These are phyloP conservation scores for Enteromius fasciolatus DNA, from an alignment of 2,797 vertebrate species.

Conservation along the genomic window DNA sequence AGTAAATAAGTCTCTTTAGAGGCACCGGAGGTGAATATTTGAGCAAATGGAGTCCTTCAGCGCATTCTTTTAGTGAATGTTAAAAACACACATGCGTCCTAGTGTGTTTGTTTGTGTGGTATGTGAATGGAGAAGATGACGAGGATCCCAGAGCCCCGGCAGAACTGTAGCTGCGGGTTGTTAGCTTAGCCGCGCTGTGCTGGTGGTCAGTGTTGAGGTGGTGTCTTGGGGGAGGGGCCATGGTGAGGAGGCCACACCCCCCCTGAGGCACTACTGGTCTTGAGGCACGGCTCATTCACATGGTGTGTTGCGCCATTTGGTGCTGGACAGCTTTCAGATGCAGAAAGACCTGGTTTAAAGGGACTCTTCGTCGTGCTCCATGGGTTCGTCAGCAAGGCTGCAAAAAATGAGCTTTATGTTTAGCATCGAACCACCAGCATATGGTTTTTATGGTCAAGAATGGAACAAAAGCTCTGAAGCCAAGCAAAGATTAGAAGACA, in stretches of 20 bases:
- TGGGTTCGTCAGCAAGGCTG: conserved; percentile 62
- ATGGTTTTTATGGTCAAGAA: neutral
- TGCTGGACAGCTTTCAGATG: conserved; percentile 29
- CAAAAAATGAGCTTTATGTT: neutral
- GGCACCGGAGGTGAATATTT: conserved; percentile 35
- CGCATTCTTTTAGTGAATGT: conserved; percentile 25
- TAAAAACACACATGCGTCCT: conserved; percentile 22
- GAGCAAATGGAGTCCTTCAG: neutral
- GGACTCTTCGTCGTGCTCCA: conserved; percentile 63
- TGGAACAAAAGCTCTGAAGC: neutral
- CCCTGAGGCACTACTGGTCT: conserved; percentile 56
- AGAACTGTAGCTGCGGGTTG: neutral
- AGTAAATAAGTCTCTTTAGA: conserved; percentile 22
- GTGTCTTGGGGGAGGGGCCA: conserved; percentile 24
- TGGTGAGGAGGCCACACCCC: conserved; percentile 31
- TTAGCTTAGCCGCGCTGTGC: conserved; percentile 33
- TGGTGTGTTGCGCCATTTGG: conserved; percentile 22
- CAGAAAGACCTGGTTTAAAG: conserved; percentile 46
- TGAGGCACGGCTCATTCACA: conserved; percentile 46
- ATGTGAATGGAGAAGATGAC: conserved; percentile 21
- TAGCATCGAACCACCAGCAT: conserved; percentile 3
- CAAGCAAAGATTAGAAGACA: neutral
- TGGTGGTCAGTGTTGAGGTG: conserved; percentile 40
- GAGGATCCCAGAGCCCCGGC: conserved; percentile 26
- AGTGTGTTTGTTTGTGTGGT: conserved; percentile 24